phyloP scores from a whole-genome alignment of 1,140 invertebrate species.

The Drusus annulatus region DNA sequence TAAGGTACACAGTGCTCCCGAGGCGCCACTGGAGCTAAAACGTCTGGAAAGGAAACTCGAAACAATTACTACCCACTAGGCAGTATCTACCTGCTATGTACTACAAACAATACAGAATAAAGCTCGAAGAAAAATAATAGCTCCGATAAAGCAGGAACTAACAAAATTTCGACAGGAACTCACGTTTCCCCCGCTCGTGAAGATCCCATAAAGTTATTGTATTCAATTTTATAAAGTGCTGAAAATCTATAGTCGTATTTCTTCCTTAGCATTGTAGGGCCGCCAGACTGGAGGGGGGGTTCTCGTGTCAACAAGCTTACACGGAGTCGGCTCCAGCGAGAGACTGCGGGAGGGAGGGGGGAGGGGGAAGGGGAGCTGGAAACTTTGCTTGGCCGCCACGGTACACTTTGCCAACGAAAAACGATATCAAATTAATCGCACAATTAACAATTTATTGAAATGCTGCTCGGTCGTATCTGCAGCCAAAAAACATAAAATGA shows the following conservation, averaged over 20 bases:
- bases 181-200: constrained; percentile 9
- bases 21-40: too few species aligned
- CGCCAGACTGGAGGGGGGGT: background rate
- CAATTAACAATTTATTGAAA: background rate
- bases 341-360: background rate
- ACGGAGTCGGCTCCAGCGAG: background rate
- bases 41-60: too few species aligned
- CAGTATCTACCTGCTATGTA: too few species aligned
- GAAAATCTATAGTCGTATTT: constrained; percentile 35
- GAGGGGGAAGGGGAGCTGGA: too few species aligned
- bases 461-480: too few species aligned
- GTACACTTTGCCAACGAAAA: background rate
- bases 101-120: background rate
- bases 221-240: constrained; percentile 38
- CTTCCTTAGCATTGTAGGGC: constrained; percentile 12
- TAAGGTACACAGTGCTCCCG: too few species aligned
- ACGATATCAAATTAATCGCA: background rate
- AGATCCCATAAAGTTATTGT: constrained; percentile 35
- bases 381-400: background rate
- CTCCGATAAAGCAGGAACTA: background rate
- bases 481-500: too few species aligned
- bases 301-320: constrained; percentile 25
- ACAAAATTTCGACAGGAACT: constrained; percentile 10
- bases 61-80: too few species aligned
- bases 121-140: background rate